These are phyloP conservation scores for Psammodynastes pulverulentus DNA, from an alignment of 2,113 vertebrate species.

Conservation along the genomic window DNA sequence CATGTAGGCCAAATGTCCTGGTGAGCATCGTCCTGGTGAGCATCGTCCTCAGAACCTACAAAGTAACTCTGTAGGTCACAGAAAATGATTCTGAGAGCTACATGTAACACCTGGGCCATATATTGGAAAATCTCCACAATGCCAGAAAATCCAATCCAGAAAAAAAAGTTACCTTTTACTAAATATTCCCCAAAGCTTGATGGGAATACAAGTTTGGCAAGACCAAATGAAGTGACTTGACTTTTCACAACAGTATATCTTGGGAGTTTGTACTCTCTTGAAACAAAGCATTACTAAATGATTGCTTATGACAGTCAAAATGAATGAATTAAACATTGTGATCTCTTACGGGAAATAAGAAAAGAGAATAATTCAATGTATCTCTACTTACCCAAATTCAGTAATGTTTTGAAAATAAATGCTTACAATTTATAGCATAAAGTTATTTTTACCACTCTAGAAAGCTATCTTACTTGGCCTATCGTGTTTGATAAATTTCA, in stretches of 20 bases:
- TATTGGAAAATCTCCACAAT: neutral
- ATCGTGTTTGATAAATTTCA: conserved; percentile 54
- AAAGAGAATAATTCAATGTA: conserved; percentile 34
- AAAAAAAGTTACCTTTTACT: neutral
- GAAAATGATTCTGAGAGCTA: neutral
- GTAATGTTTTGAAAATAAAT: conserved; percentile 5
- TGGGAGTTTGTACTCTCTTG: neutral
- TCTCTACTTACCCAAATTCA: conserved; percentile 22
- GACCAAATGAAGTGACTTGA: neutral
- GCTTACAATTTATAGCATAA: conserved; percentile 16
- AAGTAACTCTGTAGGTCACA: neutral
- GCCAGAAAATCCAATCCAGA: neutral
- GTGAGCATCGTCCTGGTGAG: neutral
- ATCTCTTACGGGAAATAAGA: conserved; percentile 32
- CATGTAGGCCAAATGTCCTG: neutral
- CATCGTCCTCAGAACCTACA: neutral
- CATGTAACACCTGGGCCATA: neutral
- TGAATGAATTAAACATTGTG: conserved; percentile 31
- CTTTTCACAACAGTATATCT: neutral
- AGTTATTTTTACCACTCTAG: conserved; percentile 32
- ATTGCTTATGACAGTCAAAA: neutral
- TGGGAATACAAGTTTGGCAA: neutral
- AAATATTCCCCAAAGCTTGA: neutral
- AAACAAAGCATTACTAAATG: neutral
- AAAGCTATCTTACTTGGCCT: conserved; percentile 23